These are phyloP conservation scores for Psittacula cyanocephala DNA, from an alignment of 2,113 vertebrate genomes.

Conservation along the genomic window DNA sequence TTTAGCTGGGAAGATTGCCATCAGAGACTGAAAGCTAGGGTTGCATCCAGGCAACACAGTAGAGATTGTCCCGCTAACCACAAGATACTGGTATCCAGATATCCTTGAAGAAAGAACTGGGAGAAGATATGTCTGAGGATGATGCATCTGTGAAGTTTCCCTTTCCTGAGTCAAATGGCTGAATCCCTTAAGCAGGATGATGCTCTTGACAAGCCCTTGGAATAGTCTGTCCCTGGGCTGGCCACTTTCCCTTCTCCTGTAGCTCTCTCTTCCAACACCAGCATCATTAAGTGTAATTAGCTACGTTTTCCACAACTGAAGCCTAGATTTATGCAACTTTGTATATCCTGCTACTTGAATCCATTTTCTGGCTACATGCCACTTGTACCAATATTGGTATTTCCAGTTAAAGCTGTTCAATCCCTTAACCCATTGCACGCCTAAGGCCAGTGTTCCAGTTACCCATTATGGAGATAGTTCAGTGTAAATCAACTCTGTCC, in stretches of 20 bases:
- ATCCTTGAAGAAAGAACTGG: background rate
- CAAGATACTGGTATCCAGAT: background rate
- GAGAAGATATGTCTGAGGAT: background rate
- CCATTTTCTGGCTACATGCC: background rate
- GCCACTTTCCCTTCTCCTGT: background rate
- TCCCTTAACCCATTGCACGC: background rate
- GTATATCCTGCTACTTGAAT: background rate
- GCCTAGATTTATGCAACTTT: background rate
- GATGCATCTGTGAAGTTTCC: background rate
- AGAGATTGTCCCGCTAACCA: conserved; percentile 2
- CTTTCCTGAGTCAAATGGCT: background rate
- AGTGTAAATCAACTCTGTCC: background rate
- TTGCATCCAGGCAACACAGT: background rate
- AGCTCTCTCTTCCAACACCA: background rate
- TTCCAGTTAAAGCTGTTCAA: background rate
- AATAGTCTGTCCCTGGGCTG: background rate
- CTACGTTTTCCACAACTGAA: background rate
- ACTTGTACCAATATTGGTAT: background rate
- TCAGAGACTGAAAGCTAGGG: background rate
- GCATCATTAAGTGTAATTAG: background rate
- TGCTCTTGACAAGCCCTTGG: background rate
- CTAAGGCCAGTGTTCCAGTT: background rate
- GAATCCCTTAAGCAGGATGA: background rate
- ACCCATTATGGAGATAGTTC: fast-evolving
- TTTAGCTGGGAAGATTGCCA: background rate